Evolutionary conservation across 2,113 vertebrate species (phyloP), one percentile per base, ranked within the genome.

Genomic region (Arvicanthis niloticus): DNA sequence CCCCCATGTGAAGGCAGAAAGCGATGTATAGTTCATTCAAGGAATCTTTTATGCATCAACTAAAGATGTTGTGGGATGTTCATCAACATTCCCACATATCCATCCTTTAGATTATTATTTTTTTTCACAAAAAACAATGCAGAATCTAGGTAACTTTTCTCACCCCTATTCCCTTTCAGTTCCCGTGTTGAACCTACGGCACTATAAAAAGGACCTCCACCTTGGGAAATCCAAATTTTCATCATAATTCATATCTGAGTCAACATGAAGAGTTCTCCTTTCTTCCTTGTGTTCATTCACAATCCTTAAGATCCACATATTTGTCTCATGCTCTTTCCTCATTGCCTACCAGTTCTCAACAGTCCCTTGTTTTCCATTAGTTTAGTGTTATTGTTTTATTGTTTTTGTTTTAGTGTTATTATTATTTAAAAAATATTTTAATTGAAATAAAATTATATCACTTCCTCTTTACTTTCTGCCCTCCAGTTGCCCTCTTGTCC

Each of bases 181-280:
- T 29, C n/a, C 8, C 70, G 34, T 22, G 1, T 60, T 75, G 62
- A 90, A 17, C 0, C 0, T 19, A 37, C 2, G 2, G 29, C 7
- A 67, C 26, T 11, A 26, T 45, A 91, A 89, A 92, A 91, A 76
- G 37, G 24, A 88, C 37, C 4, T 10, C 10, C 68, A 34, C 53
- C 16, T 80, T 78, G 4, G 31, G 62, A 93, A 95, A 70, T 73
- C 2, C 3, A 70, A 4, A 60, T 85, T 17, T 0, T 31, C 40
- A 22, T 84, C 94, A 7, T 81, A 91, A 75, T 91, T 96, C 26
- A 87, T 37, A 45, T 77, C 8, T 82, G 45, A 60, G 16, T 62
- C 95, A 58, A 42, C 76, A 56, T 91, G 86, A 29, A 75, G 29
- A 62, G 70, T 68, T 85, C 87, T 68, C 9, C 10, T 3, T 88